phyloP scores from a whole-genome alignment of 1,140 invertebrate species.

The Sarcophaga peregrina region DNA sequence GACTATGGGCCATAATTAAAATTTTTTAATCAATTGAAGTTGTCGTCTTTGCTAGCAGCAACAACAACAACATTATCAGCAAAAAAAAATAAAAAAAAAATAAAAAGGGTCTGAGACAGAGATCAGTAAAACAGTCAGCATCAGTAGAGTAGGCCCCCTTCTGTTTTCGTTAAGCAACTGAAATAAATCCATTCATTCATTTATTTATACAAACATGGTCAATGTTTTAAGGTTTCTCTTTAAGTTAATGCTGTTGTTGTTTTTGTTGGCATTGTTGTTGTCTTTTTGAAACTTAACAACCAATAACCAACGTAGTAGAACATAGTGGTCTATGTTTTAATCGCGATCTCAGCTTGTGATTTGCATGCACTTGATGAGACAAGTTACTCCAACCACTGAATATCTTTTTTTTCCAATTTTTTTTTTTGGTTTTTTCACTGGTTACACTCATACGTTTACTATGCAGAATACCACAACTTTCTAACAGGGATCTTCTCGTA shows the following conservation, averaged over 20 bases:
- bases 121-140: background rate
- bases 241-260: constrained; percentile 28
- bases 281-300: constrained; percentile 27
- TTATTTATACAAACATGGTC: constrained; percentile 31
- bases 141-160: constrained; percentile 28
- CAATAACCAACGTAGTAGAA: constrained; percentile 33
- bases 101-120: background rate
- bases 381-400: constrained; percentile 18
- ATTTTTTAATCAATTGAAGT: constrained; percentile 49
- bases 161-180: constrained; percentile 39
- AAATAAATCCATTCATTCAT: constrained; percentile 39
- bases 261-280: background rate
- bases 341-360: constrained; percentile 47
- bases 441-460: no score
- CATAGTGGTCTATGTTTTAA: constrained; percentile 41
- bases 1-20: constrained; percentile 47
- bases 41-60: constrained; percentile 41
- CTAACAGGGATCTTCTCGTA: background rate
- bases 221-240: constrained; percentile 16
- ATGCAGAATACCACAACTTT: background rate
- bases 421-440: no score
- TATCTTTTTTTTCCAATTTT: no score
- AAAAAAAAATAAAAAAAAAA: background rate
- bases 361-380: constrained; percentile 49
- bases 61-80: background rate